Base-by-base conservation (phyloP, 2,113 vertebrate genomes). In the Grammomys surdaster region DNA sequence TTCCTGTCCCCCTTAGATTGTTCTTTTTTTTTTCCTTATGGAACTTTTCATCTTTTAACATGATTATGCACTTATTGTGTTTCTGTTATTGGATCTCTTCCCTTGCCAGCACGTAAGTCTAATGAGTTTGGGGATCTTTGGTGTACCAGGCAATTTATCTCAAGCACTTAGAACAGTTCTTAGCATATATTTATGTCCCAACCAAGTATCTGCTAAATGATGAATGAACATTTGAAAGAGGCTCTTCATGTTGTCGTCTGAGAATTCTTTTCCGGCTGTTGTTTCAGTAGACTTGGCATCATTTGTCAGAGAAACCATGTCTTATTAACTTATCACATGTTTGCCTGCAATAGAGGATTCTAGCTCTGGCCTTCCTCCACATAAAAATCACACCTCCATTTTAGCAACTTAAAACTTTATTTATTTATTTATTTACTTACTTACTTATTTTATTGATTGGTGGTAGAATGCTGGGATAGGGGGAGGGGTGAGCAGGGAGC, bases 141-240 rank as follows among this genome's bases (percentile, higher is more conserved):
- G 40, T 89, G 63, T 77, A 28, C 65, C 56, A 33, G 17, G 14
- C 54, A 13, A 36, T 51, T 94, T 73, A 81, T 95, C 72, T 82
- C 51, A 4, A 56, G 58, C 26, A 36, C 60, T 93, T 88, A 82
- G 51, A 78, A 51, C 22, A 72, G 36, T 91, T 78, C 70, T 43
- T 76, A 58, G 76, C 56, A 40, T 16, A 36, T 67, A 36, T 36
- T 78, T 92, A 60, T 28, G 12, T 88, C 58, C 69, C 70, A 33
- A 73, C 82, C 69, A 94, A 95, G 56, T 70, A 56, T 51, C 91
- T 93, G n/a, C 77, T 92, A 43, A 92, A 19, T 91, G 82, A 93
- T 77, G 22, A 85, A 36, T 85, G 60, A 58, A 33, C 85, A 40
- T 93, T 48, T 93, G n/a, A 91, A 76, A 90, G 75, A 73, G 67